Evolutionary conservation across 1,140 invertebrate genomes (phyloP).

Genomic region (Galleria mellonella): DNA sequence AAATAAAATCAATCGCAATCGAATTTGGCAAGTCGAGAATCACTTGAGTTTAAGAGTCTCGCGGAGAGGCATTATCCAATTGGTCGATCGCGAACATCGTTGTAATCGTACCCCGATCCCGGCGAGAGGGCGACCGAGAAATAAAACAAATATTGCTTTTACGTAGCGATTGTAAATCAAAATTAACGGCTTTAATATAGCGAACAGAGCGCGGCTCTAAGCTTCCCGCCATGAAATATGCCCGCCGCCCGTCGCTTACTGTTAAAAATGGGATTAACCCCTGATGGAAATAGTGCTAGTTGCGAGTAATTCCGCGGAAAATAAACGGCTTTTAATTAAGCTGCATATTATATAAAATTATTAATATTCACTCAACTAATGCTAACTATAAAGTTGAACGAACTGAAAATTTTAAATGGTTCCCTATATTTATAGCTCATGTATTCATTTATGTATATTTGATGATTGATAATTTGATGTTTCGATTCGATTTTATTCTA

Average conservation of each 20-base stretch:
- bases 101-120: constrained; percentile 50
- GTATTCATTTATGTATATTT: too few relatives aligned
- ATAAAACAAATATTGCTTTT: constrained; percentile 74
- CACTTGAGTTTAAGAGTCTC: constrained; percentile 39
- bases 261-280: constrained; percentile 72
- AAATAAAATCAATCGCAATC: constrained; percentile 4
- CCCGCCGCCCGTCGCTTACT: constrained; percentile 56
- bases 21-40: constrained; percentile 24
- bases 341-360: constrained; percentile 14
- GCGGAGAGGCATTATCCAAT: constrained; percentile 54
- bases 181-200: constrained; percentile 73
- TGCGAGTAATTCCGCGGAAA: constrained; percentile 42
- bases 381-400: too few relatives aligned
- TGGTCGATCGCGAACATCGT: constrained; percentile 43
- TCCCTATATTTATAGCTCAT: too few relatives aligned
- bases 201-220: constrained; percentile 52
- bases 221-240: constrained; percentile 71
- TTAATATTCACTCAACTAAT: too few relatives aligned
- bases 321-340: constrained; percentile 43
- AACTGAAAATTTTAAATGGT: too few relatives aligned
- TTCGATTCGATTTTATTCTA: too few relatives aligned
- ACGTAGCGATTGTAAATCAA: constrained; percentile 70
- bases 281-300: constrained; percentile 70
- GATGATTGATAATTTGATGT: too few relatives aligned
- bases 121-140: constrained; percentile 43